These are phyloP conservation scores for Octopus bimaculoides DNA, from an alignment of 1,140 invertebrate species.

Conservation along the genomic window DNA sequence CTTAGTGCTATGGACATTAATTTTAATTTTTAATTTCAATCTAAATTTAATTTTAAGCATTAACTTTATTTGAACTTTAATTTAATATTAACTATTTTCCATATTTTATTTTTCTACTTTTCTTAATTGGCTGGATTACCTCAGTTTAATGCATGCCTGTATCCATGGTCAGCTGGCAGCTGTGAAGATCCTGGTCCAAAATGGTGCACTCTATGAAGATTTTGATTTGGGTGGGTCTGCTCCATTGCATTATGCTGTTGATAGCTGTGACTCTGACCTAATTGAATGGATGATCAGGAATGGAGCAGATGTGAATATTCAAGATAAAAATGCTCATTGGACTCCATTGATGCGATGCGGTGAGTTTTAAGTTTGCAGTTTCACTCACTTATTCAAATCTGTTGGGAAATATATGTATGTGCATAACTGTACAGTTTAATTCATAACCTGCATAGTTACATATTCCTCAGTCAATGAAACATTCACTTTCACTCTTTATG, in stretches of 20 bases:
- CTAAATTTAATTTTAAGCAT: no score
- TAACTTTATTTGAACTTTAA: no score
- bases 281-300: conserved; percentile 50
- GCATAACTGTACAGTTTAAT: no score
- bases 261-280: conserved; percentile 43
- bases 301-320: conserved; percentile 46
- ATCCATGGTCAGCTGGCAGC: conserved; percentile 42
- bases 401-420: no score
- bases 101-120: no score
- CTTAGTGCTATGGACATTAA: no score
- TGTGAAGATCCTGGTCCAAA: conserved; percentile 39
- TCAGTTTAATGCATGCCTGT: conserved; percentile 51
- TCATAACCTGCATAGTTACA: no score
- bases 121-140: background rate
- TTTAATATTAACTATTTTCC: no score
- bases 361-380: conserved; percentile 23
- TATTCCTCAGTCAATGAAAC: no score
- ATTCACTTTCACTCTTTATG: no score
- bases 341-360: conserved; percentile 52
- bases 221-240: conserved; percentile 50
- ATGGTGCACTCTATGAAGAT: conserved; percentile 43
- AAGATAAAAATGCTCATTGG: conserved; percentile 45
- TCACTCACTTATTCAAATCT: background rate
- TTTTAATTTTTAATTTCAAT: no score
- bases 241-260: conserved; percentile 52